These are phyloP conservation scores for Drosophila orosa DNA, from an alignment of 1,140 invertebrate genomes.

Conservation along the genomic window DNA sequence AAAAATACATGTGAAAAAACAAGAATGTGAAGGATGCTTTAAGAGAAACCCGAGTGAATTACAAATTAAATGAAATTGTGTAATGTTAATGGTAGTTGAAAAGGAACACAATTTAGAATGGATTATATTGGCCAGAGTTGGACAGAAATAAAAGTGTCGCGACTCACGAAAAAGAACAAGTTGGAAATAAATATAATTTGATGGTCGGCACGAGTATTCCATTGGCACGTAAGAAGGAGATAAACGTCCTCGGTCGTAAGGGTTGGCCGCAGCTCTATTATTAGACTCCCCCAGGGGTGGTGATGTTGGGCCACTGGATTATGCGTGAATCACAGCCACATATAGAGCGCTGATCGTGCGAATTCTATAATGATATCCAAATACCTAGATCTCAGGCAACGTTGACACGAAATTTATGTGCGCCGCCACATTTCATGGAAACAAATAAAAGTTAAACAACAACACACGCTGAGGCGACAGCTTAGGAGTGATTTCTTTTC, in stretches of 20 bases:
- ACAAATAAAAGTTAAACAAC: constrained; percentile 64
- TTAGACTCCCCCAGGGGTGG: constrained; percentile 44
- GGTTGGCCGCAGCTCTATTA: constrained; percentile 37
- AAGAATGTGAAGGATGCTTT: constrained; percentile 32
- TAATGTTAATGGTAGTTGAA: constrained; percentile 5
- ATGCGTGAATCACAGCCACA: constrained; percentile 57
- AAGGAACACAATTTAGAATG: too few species aligned
- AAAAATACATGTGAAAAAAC: constrained; percentile 12
- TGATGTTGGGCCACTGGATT: constrained; percentile 53
- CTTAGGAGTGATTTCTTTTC: constrained; percentile 16
- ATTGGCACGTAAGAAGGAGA: constrained; percentile 41
- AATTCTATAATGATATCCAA: constrained; percentile 47
- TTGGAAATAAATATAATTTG: constrained; percentile 30
- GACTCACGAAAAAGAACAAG: constrained; percentile 36
- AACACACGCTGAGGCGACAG: constrained; percentile 10
- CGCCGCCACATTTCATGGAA: constrained; percentile 61
- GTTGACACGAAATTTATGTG: constrained; percentile 54
- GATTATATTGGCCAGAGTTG: background rate
- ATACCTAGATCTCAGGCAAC: constrained; percentile 26
- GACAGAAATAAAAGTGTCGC: constrained; percentile 4
- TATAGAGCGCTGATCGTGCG: constrained; percentile 33
- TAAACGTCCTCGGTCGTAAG: constrained; percentile 30
- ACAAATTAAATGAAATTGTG: constrained; percentile 19
- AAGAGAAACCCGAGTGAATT: constrained; percentile 3
- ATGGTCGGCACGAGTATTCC: constrained; percentile 55